Conservation (phyloP, 2,113 vertebrate species). For the Gnathonemus longibarbis region DNA sequence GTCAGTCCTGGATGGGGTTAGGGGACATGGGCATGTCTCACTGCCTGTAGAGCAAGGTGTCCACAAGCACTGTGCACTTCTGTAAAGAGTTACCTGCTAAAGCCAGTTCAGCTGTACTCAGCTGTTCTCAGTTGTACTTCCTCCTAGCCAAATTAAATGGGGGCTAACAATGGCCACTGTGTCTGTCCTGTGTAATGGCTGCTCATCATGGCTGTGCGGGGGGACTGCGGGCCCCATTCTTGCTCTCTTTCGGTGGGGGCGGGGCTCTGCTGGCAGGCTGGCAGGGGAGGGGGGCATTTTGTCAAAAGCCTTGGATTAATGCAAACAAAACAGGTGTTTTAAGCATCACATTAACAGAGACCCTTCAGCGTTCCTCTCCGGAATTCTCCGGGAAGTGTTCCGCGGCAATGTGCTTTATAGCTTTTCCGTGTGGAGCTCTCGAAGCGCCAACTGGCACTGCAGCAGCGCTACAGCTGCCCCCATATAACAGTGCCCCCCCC, state of each 20-base stretch:
- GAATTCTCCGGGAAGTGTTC: neutral
- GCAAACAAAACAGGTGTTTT: neutral
- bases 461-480: neutral
- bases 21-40: neutral
- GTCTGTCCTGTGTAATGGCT: neutral
- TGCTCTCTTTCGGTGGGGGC: neutral
- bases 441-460: neutral
- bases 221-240: neutral
- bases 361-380: neutral
- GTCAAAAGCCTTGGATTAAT: neutral
- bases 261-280: neutral
- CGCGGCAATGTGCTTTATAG: neutral
- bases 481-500: no score
- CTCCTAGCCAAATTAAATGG: neutral
- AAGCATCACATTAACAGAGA: neutral
- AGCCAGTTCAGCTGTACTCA: neutral
- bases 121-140: neutral
- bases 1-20: neutral
- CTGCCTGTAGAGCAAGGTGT: conserved; percentile 8
- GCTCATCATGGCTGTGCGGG: neutral
- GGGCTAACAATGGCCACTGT: neutral
- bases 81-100: neutral
- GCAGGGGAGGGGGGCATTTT: neutral
- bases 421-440: neutral
- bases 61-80: conserved; percentile 26